Percentiles rank a stretch among this genome's conserved stretches.
Conservation (phyloP, 2,888 invertebrate genomes). For the Amiota communis region DNA sequence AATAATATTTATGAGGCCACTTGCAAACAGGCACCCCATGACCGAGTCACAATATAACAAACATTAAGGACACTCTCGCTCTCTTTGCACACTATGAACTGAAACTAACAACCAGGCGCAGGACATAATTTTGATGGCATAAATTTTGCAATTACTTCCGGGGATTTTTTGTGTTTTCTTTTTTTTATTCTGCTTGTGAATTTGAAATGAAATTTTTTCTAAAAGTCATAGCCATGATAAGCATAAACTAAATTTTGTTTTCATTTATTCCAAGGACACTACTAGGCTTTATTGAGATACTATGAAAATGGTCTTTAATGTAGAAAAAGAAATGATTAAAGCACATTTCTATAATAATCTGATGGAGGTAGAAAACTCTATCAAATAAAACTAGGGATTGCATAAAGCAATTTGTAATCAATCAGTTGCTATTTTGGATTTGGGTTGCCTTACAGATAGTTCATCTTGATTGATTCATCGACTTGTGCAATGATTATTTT, state of each 20-base stretch:
- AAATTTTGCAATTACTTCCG: slow-evolving; percentile 24
- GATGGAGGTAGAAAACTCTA: not conserved
- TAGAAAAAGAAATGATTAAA: too few species aligned
- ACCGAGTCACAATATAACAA: not conserved
- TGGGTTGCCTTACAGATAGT: slow-evolving; percentile 15
- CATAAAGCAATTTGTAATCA: slow-evolving; percentile 44
- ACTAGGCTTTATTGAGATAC: too few species aligned
- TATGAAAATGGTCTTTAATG: too few species aligned
- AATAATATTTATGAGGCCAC: slow-evolving; percentile 28
- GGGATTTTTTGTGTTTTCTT: not conserved
- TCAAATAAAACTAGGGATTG: not conserved
- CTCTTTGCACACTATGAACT: too few species aligned
- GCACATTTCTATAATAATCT: not conserved
- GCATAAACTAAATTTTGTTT: slow-evolving; percentile 19
- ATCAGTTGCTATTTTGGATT: slow-evolving; percentile 49
- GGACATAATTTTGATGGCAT: not conserved
- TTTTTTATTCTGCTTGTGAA: not conserved
- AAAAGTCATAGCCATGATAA: slow-evolving; percentile 54
- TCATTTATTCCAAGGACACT: too few species aligned
- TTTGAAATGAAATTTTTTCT: slow-evolving; percentile 43
- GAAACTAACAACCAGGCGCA: not conserved
- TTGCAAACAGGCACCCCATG: not conserved
- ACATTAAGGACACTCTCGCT: not conserved
- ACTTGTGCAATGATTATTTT: not conserved
- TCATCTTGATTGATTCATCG: slow-evolving; percentile 44